Evolutionary conservation across 2,888 invertebrate genomes (phyloP).

Genomic region (Macropis europaea): DNA sequence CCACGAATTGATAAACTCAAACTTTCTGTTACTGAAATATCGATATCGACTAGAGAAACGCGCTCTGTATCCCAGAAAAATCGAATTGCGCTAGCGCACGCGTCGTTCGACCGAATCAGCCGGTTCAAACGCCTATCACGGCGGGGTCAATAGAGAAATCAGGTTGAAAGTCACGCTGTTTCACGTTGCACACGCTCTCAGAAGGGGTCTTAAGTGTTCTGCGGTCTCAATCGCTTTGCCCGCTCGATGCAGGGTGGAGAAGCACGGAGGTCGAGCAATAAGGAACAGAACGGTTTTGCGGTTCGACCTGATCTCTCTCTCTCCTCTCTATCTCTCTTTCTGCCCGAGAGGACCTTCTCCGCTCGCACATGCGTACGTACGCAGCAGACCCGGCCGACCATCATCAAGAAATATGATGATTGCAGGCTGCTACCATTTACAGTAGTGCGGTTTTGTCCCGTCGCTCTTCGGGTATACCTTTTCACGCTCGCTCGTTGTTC

Average conservation of each 20-base stretch:
- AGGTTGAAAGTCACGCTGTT: constrained; percentile 50
- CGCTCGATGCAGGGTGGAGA: constrained; percentile 40
- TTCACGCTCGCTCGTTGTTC: constrained; percentile 34
- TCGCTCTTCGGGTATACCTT: constrained; percentile 33
- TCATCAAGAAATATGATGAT: constrained; percentile 78
- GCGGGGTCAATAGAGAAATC: constrained; percentile 61
- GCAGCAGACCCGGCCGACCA: constrained; percentile 60
- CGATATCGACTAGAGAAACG: too few relatives aligned
- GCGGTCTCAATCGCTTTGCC: constrained; percentile 60
- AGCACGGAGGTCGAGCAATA: constrained; percentile 71
- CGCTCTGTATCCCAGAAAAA: too few relatives aligned
- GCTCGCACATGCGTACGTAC: constrained; percentile 25
- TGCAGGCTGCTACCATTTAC: constrained; percentile 78
- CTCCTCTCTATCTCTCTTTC: constrained; percentile 39
- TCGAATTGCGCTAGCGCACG: background rate
- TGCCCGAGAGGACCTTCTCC: too few relatives aligned
- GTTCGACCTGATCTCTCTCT: constrained; percentile 64
- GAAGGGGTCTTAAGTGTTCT: constrained; percentile 54
- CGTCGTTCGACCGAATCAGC: constrained; percentile 27
- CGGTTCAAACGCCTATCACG: constrained; percentile 52
- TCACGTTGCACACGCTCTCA: constrained; percentile 27
- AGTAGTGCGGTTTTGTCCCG: constrained; percentile 74
- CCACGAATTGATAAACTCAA: too few relatives aligned
- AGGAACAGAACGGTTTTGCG: constrained; percentile 76
- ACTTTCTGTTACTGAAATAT: too few relatives aligned